A percentile compares a stretch with the other conserved stretches of the same genome.
Evolutionary conservation across 1,140 invertebrate species (phyloP).

Genomic region (Archegozetes longisetosus): DNA sequence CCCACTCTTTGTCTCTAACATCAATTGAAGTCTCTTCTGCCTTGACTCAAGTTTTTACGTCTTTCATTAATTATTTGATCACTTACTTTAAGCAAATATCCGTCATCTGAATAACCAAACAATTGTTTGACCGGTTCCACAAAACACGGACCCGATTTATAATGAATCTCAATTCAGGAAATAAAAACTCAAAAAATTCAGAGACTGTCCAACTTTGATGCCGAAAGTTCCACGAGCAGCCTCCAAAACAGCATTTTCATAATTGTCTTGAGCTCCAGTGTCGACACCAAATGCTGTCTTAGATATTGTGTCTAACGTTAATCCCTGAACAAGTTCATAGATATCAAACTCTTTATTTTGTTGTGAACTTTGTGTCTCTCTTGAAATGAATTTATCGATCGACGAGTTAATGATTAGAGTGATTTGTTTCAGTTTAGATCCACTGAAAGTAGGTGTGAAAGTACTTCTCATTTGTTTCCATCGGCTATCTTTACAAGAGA

Average conservation of each 20-base stretch:
- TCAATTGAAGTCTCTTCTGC: neutral
- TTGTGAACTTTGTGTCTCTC: slow-evolving; percentile 19
- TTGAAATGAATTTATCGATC: slow-evolving; percentile 24
- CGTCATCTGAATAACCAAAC: neutral
- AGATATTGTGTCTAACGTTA: slow-evolving; percentile 36
- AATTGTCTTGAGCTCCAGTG: slow-evolving; percentile 10
- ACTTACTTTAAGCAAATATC: neutral
- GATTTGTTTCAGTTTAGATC: slow-evolving; percentile 34
- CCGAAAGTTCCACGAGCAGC: slow-evolving; percentile 16
- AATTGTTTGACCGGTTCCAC: neutral
- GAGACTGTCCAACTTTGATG: neutral
- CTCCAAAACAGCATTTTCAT: slow-evolving; percentile 12
- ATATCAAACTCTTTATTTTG: slow-evolving; percentile 24
- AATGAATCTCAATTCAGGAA: slow-evolving; percentile 9
- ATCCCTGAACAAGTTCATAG: slow-evolving; percentile 28
- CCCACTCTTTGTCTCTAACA: neutral
- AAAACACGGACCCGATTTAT: slow-evolving; percentile 4
- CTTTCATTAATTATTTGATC: neutral
- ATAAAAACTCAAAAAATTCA: neutral
- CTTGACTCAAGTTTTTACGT: neutral
- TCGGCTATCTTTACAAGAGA: slow-evolving; percentile 18
- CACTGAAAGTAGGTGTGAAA: slow-evolving; percentile 37
- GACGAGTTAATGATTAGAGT: slow-evolving; percentile 26
- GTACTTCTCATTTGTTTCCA: slow-evolving; percentile 36
- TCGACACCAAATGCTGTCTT: slow-evolving; percentile 33